Evolutionary conservation across 2,888 invertebrate species (phyloP).

Genomic region (Globia sparganii): DNA sequence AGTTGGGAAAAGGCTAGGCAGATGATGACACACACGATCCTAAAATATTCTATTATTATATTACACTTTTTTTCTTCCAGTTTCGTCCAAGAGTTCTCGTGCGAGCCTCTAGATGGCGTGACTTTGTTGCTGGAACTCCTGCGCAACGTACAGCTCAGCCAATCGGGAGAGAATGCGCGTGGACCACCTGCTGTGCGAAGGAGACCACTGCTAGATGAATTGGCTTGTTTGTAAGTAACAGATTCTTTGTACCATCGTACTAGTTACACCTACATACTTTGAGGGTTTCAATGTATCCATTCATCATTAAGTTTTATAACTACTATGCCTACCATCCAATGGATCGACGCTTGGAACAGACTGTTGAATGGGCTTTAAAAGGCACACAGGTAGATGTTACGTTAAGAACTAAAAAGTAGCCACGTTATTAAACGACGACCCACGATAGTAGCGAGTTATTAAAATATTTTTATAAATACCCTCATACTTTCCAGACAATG

Average conservation of each 20-base stretch:
- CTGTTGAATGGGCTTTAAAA: neutral
- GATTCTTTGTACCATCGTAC: neutral
- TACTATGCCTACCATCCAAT: neutral
- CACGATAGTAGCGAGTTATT: neutral
- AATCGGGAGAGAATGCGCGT: conserved; percentile 91
- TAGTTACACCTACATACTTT: neutral
- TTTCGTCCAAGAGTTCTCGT: conserved; percentile 97
- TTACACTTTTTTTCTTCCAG: conserved; percentile 86
- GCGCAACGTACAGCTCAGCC: conserved; percentile 95
- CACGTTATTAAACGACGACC: neutral
- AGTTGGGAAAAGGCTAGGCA: too few relatives aligned
- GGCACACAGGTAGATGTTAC: neutral
- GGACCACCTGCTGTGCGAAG: conserved; percentile 93
- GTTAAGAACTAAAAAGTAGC: neutral
- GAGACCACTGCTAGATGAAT: conserved; percentile 95
- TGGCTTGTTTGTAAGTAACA: conserved; percentile 93
- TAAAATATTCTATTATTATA: neutral
- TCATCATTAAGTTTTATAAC: neutral
- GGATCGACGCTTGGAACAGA: neutral
- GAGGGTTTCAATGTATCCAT: neutral
- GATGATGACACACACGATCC: too few relatives aligned
- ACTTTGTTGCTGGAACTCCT: conserved; percentile 95
- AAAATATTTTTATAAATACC: neutral
- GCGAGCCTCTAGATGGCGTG: conserved; percentile 96
- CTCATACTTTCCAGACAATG: conserved; percentile 91